Base-by-base conservation (phyloP, 2,113 vertebrate species). In the Labeo rohita region DNA sequence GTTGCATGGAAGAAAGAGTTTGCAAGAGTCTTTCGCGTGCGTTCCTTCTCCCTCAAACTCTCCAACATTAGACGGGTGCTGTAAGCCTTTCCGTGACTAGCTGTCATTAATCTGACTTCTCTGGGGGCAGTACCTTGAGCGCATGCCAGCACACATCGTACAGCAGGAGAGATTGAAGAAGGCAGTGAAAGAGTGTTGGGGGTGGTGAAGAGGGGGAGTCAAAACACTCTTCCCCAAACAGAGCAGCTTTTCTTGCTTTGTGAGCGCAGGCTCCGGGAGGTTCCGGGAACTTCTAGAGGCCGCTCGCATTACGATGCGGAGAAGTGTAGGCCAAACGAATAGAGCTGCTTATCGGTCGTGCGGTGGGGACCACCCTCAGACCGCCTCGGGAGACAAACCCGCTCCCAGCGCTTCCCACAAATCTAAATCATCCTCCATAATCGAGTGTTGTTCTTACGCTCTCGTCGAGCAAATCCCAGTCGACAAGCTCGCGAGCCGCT, bases 101-200 rank as follows among this genome's bases (percentile, higher is more conserved):
- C 91, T 94, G 93, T 94, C 93, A 95, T 95, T 95, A 95, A 95
- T 94, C 93, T 93, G 92, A 91, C 76, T 89, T 93, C 91, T 93
- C 92, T 84, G 84, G 89, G 92, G 93, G 93, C 91, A 92, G 93
- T 91, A 92, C 93, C 89, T 94, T 94, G 93, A 94, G 91, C 89
- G 76, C 34, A 59, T 94, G 94, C 95, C 94, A 95, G 90, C 84
- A 85, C 52, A 59, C 50, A 68, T 70, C n/a, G n/a, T 43, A 59
- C 36, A 83, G 61, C 70, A 50, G 52, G 49, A 78, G 63, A 36
- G 49, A 81, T 28, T 56, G 52, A 49, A 66, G 61, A 78, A 79
- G 49, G 77, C 77, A 73, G 7, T 66, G 66, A 73, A 47, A 56
- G 66, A 80, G 75, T 61, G 75, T 39, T 49, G 45, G 39, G 50